Base-by-base conservation (phyloP, 2,113 vertebrate genomes). In the Cynopterus brachyotis region DNA sequence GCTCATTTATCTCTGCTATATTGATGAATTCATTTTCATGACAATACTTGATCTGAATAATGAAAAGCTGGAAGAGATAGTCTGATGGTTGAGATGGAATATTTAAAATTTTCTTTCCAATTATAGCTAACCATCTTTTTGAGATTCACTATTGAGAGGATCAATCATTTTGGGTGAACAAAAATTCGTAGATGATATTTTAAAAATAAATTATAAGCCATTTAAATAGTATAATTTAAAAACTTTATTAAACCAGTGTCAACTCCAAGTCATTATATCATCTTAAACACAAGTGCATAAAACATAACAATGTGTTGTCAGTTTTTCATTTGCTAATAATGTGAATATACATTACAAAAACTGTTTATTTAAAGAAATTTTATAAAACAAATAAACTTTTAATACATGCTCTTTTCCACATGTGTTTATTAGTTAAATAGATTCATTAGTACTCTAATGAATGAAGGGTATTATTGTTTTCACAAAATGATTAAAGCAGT, bases 1-100 rank as follows among this genome's bases (percentile, higher is more conserved):
- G 98, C 97, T 98, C 99, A 99, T 99, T 99, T 99, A 98, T 99
- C 99, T 99, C 98, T 98, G 98, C 97, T 98, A 98, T 98, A 98
- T 97, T 99, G 99, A 99, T 99, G 98, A 99, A 99, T 99, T 99
- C 98, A 98, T 99, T 99, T 99, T 96, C 97, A 98, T 98, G 99
- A 99, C 98, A 99, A 98, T 99, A 96, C 98, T 98, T 97, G 98
- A 86, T 98, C 97, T 97, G 98, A 98, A 99, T 99, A 99, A 99
- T 99, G 99, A 99, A 99, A 99, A 98, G 98, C 98, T 98, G 97
- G 66, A 97, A 97, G 96, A 99, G 96, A 99, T 96, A 97, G 98
- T 94, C 95, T 98, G 92, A 97, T 99, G 98, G 98, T 98, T 97
- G 98, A 99, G 98, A 98, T 97, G 89, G 98, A 99, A 98, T 98